phyloP scores from a whole-genome alignment of 2,113 vertebrate species.

The Myodes glareolus region DNA sequence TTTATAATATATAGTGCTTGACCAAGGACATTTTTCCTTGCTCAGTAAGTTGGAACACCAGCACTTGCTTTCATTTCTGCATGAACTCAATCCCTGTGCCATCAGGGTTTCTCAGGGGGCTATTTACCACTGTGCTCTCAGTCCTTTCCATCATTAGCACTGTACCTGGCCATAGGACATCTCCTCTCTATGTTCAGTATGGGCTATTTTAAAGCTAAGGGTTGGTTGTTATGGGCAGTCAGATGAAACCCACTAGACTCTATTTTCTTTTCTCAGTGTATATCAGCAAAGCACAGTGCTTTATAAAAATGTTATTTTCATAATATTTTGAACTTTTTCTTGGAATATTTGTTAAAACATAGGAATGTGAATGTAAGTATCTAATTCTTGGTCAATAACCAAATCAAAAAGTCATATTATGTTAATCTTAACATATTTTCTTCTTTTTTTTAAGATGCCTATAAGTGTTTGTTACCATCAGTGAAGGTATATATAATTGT shows the following conservation, averaged over 20 bases:
- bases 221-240: neutral
- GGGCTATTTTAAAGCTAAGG: neutral
- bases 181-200: neutral
- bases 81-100: neutral
- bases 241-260: neutral
- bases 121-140: neutral
- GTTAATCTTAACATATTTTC: slow-evolving; percentile 37
- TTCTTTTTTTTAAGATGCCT: neutral
- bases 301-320: slow-evolving; percentile 41
- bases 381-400: slow-evolving; percentile 65
- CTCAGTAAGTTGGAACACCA: neutral
- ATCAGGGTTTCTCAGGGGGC: neutral
- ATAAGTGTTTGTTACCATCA: neutral
- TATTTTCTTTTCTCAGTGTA: neutral
- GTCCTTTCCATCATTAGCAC: neutral
- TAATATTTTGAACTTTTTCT: neutral
- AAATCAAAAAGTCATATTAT: slow-evolving; percentile 34
- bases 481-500: neutral
- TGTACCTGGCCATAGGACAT: too few species aligned
- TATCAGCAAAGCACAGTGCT: neutral
- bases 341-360: slow-evolving; percentile 51
- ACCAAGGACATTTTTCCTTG: neutral
- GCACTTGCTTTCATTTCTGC: accelerated
- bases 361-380: slow-evolving; percentile 42
- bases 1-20: neutral